These are phyloP conservation scores for Agrotis ipsilon DNA, from an alignment of 2,888 invertebrate species.

Conservation along the genomic window DNA sequence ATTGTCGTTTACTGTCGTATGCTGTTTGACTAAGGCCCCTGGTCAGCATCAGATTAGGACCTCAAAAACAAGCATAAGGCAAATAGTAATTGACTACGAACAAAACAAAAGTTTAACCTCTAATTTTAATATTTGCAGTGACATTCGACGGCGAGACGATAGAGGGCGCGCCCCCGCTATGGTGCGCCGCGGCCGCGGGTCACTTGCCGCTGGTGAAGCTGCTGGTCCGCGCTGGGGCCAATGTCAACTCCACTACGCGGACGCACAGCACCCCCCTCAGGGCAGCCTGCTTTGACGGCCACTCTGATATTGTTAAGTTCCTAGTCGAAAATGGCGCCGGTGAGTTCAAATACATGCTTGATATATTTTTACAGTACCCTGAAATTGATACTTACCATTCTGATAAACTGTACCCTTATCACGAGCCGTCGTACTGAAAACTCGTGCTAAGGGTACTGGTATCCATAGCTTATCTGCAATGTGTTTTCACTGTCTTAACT, in stretches of 20 bases:
- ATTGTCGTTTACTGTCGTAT: too few relatives aligned
- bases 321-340: constrained; percentile 97
- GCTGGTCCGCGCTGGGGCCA: constrained; percentile 96
- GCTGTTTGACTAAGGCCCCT: too few relatives aligned
- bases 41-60: too few relatives aligned
- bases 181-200: constrained; percentile 99
- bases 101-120: not conserved
- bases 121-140: constrained; percentile 89
- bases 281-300: constrained; percentile 99
- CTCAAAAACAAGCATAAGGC: not conserved
- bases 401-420: too few relatives aligned
- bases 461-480: too few relatives aligned
- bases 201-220: constrained; percentile 96
- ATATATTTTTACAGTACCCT: too few relatives aligned
- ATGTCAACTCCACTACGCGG: constrained; percentile 98
- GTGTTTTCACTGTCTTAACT: too few relatives aligned
- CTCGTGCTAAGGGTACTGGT: too few relatives aligned
- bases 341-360: constrained; percentile 76
- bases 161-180: constrained; percentile 98
- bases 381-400: too few relatives aligned
- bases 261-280: constrained; percentile 98
- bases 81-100: not conserved
- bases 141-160: constrained; percentile 99
- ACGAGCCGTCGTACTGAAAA: too few relatives aligned
- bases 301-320: constrained; percentile 98